A percentile compares a stretch with the other conserved stretches of the same genome.
Conservation (phyloP, 2,888 invertebrate species). For the Ptychoptera contaminata region DNA sequence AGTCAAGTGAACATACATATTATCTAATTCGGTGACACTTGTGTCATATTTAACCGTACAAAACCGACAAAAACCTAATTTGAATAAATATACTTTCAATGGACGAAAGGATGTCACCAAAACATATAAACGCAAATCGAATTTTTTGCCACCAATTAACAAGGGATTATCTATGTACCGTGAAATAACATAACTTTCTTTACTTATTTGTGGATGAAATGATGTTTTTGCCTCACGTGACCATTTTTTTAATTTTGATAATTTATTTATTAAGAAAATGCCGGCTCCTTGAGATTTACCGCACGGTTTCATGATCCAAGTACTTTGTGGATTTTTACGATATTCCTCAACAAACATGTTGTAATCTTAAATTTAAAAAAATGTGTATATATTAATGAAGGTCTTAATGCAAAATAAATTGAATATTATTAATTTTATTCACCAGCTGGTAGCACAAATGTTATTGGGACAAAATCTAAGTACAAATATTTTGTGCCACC, state of each 20-base stretch:
- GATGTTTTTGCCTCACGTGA: constrained; percentile 73
- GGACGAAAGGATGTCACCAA: constrained; percentile 88
- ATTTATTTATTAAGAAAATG: constrained; percentile 87
- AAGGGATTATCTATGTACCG: constrained; percentile 78
- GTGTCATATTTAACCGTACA: constrained; percentile 92
- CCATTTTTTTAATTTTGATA: constrained; percentile 85
- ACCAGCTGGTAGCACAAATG: constrained; percentile 78
- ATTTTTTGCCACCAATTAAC: constrained; percentile 90
- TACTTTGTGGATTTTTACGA: constrained; percentile 81
- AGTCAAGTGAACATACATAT: constrained; percentile 88
- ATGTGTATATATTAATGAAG: background rate
- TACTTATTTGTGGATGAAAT: constrained; percentile 68
- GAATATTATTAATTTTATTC: constrained; percentile 3
- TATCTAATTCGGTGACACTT: constrained; percentile 72
- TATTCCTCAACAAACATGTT: constrained; percentile 96
- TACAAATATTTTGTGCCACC: constrained; percentile 62
- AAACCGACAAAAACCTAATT: constrained; percentile 87
- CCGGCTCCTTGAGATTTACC: constrained; percentile 91
- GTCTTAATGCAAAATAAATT: background rate
- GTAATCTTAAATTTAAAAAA: constrained; percentile 44
- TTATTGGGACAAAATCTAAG: constrained; percentile 84
- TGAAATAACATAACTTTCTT: constrained; percentile 92
- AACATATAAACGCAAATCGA: constrained; percentile 83
- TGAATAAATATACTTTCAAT: constrained; percentile 82
- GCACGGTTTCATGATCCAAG: constrained; percentile 97